phyloP scores from a whole-genome alignment of 1,140 invertebrate genomes.

The Gonioctena quinquepunctata region DNA sequence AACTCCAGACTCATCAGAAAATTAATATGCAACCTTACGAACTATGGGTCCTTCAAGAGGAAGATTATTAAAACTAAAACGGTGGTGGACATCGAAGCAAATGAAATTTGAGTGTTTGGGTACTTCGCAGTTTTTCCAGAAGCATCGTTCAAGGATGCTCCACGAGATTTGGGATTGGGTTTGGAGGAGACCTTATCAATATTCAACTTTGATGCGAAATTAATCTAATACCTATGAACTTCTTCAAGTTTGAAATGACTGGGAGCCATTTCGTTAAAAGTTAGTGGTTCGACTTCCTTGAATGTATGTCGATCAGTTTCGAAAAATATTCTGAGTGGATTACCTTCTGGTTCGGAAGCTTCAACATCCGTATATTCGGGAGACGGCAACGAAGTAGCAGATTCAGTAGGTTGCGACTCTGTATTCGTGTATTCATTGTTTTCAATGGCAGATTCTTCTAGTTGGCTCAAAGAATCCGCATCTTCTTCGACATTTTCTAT shows the following conservation, averaged over 20 bases:
- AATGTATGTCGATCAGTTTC: not conserved
- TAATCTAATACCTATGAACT: not conserved
- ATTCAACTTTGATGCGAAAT: no score
- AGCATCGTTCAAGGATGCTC: no score
- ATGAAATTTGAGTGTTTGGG: no score
- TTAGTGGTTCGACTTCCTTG: not conserved
- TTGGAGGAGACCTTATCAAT: no score
- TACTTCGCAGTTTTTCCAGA: no score
- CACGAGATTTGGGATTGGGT: no score
- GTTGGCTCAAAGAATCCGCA: no score
- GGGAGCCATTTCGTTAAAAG: not conserved
- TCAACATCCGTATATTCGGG: slow-evolving; percentile 36
- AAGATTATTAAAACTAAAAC: no score
- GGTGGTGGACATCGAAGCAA: no score
- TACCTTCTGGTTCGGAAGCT: slow-evolving; percentile 13
- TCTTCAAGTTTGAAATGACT: not conserved
- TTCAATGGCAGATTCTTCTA: not conserved
- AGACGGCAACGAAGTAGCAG: slow-evolving; percentile 34
- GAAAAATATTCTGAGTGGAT: not conserved
- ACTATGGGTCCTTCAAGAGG: no score
- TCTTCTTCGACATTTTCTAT: slow-evolving; percentile 13
- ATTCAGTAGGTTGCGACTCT: slow-evolving; percentile 31
- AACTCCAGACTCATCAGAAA: no score
- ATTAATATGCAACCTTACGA: no score
- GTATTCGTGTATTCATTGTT: not conserved